Evolutionary conservation across 2,888 invertebrate species (phyloP).

Genomic region (Hypomecis punctinalis): DNA sequence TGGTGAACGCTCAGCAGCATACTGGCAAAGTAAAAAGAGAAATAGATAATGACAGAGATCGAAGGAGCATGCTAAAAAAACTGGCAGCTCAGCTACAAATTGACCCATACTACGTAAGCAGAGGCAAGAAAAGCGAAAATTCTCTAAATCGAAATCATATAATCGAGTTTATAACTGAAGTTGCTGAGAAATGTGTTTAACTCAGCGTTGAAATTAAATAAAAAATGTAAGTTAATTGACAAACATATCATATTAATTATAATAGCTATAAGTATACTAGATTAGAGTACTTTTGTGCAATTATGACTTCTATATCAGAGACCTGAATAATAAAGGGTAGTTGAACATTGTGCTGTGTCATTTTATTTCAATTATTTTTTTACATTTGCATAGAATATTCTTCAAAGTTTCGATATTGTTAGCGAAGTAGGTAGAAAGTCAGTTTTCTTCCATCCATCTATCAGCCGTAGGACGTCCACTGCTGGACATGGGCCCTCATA

Average conservation of each 20-base stretch:
- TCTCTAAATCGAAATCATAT: conserved; percentile 50
- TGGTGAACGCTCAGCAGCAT: conserved; percentile 55
- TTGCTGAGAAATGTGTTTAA: conserved; percentile 67
- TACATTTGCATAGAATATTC: too few species aligned
- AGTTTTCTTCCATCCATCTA: too few species aligned
- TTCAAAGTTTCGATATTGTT: too few species aligned
- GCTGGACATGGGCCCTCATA: too few species aligned
- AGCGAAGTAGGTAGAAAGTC: too few species aligned
- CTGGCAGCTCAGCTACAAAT: conserved; percentile 73
- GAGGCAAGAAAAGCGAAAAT: conserved; percentile 68
- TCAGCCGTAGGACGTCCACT: too few species aligned
- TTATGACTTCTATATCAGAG: conserved; percentile 44
- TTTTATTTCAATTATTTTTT: conserved; percentile 28
- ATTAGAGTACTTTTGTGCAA: conserved; percentile 28
- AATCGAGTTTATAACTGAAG: conserved; percentile 64
- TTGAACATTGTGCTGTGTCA: conserved; percentile 44
- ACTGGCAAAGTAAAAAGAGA: conserved; percentile 65
- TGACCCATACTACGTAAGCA: conserved; percentile 77
- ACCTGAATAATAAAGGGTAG: conserved; percentile 53
- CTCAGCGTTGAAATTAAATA: conserved; percentile 7
- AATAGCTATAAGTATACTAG: conserved; percentile 10
- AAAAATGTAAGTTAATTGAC: conserved; percentile 5
- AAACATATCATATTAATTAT: conserved; percentile 18
- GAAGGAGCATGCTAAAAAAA: conserved; percentile 73
- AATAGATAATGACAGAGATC: conserved; percentile 68